Percentiles rank a stretch among this genome's conserved stretches.
Evolutionary conservation across 92 coral and sea anemone genomes (phyloP).

Genomic region (Hydrozoanthus gracilis): DNA sequence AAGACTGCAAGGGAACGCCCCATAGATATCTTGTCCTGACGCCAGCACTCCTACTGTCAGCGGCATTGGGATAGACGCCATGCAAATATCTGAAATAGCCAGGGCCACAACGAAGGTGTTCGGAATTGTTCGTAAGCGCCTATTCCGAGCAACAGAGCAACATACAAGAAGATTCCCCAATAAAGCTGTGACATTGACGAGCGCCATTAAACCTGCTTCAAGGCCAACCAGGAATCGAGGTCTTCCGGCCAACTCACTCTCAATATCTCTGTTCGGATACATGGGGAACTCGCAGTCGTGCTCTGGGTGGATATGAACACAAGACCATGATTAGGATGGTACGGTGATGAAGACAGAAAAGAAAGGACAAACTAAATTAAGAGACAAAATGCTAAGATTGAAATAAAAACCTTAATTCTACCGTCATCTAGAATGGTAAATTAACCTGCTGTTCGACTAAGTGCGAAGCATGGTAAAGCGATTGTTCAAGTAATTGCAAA

Average conservation of each 20-base stretch:
- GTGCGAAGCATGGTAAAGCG: too few species aligned
- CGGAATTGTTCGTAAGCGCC: conserved; percentile 42
- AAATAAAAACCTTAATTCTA: too few species aligned
- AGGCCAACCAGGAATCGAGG: background rate
- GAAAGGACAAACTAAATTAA: too few species aligned
- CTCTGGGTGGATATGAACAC: too few species aligned
- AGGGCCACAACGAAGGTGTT: conserved; percentile 37
- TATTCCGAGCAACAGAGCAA: conserved; percentile 33
- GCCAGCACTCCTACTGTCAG: conserved; percentile 46
- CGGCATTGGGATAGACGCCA: conserved; percentile 38
- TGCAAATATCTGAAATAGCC: conserved; percentile 43
- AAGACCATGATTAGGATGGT: too few species aligned
- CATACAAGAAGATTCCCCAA: conserved; percentile 41
- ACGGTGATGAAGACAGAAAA: too few species aligned
- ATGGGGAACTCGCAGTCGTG: background rate
- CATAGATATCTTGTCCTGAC: conserved; percentile 21
- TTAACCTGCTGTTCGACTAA: too few species aligned
- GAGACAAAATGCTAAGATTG: too few species aligned
- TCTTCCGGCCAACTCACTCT: conserved; percentile 11
- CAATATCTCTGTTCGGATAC: background rate
- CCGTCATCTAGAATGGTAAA: too few species aligned
- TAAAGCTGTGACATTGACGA: conserved; percentile 24
- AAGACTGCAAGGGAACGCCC: conserved; percentile 20
- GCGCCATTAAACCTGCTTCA: conserved; percentile 26
- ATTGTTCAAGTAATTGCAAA: too few species aligned